Evolutionary conservation across 2,888 invertebrate species (phyloP).

Genomic region (Drosophila melanosoma): DNA sequence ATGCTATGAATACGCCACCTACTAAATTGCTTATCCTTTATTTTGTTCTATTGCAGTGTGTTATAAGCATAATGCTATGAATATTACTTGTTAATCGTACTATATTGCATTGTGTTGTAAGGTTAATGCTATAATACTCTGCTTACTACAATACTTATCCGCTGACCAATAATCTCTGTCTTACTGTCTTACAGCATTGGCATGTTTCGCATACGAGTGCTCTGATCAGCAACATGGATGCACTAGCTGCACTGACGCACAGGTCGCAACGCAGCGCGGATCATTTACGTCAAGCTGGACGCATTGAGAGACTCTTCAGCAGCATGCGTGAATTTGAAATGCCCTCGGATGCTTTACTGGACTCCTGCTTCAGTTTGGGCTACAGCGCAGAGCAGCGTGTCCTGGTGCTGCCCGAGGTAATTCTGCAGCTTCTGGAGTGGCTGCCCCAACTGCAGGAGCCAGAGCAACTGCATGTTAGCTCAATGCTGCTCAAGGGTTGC

Average conservation of each 20-base stretch:
- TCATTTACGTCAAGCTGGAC: slow-evolving; percentile 72
- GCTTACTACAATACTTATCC: background rate
- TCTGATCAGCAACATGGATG: slow-evolving; percentile 79
- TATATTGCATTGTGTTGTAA: background rate
- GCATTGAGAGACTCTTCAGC: slow-evolving; percentile 80
- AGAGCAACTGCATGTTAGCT: slow-evolving; percentile 85
- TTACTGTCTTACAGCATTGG: slow-evolving; percentile 69
- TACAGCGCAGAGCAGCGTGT: slow-evolving; percentile 78
- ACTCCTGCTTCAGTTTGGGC: slow-evolving; percentile 85
- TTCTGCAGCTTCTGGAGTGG: slow-evolving; percentile 86
- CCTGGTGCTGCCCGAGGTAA: slow-evolving; percentile 85
- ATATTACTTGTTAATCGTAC: background rate
- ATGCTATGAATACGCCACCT: background rate
- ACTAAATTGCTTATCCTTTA: background rate
- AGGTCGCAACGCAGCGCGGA: slow-evolving; percentile 70
- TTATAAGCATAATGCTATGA: background rate
- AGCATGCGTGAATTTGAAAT: slow-evolving; percentile 84
- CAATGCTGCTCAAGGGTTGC: slow-evolving; percentile 85
- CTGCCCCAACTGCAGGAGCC: slow-evolving; percentile 85
- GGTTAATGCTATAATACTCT: background rate
- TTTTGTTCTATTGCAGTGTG: background rate
- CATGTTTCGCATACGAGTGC: slow-evolving; percentile 79
- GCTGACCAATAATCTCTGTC: background rate
- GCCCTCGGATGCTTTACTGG: slow-evolving; percentile 85
- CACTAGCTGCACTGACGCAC: slow-evolving; percentile 78